Base-by-base conservation (phyloP, 2,113 vertebrate species). In the rabbit (Oryctolagus cuniculus) region DNA sequence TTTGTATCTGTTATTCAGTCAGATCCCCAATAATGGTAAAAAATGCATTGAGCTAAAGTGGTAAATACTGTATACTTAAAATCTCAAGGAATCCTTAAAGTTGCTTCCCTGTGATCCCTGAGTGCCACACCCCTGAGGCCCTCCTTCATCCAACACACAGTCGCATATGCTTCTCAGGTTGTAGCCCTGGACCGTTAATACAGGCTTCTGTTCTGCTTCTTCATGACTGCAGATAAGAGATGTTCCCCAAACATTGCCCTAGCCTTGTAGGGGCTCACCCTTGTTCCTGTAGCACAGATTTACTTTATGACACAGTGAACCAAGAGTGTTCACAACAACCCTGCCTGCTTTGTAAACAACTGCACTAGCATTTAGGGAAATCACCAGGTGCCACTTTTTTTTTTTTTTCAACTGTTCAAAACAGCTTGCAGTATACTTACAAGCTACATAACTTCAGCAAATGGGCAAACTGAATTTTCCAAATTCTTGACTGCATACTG, bases 401-500 rank as follows among this genome's bases (percentile, higher is more conserved):
- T 24, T 93, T 89, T 83, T 74, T 58, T 17, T 58, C 19, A 19
- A 15, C 19, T 58, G 55, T 58, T 58, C 1, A 58, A 58, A 17
- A 58, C 15, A 58, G 17, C 55, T 61, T 31, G 7, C 25, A 79
- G 10, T 66, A 38, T 64, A 53, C 6, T 53, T 87, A 38, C 24
- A 82, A 89, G 61, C 55, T 64, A 74, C 17, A 64, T 22, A 93
- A 70, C 75, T 86, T 84, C 36, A 38, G 63, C 51, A 91, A 83
- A 75, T 61, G 27, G 82, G 27, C 25, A 80, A 79, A 86, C 51
- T 91, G 12, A 93, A 64, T 70, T 91, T 92, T 92, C 86, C 51
- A 83, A 66, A 92, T 75, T 78, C 25, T 93, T 36, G 10, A 51
- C 74, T 64, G 27, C 83, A 74, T 82, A 27, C 29, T 96, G 61